Evolutionary conservation across 2,113 vertebrate genomes (phyloP).

Genomic region (Coryphaenoides rupestris): DNA sequence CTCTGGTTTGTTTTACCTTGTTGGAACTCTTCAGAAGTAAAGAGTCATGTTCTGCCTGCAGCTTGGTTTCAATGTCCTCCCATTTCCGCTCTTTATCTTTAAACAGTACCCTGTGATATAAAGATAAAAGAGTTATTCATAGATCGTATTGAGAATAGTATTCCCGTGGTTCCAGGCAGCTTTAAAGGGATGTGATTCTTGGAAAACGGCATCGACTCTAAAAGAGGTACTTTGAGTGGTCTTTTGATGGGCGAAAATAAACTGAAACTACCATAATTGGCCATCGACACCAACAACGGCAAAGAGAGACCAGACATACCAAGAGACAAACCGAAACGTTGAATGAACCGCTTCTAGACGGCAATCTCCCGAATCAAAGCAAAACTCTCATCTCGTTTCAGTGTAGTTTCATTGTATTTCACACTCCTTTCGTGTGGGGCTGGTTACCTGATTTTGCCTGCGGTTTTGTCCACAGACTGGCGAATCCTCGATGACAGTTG

Average conservation of each 20-base stretch:
- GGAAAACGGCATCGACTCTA: background rate
- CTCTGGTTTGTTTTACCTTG: conserved; percentile 72
- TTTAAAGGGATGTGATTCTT: background rate
- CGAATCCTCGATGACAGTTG: conserved; percentile 92
- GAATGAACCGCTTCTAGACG: no score
- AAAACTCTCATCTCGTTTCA: no score
- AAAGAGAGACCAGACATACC: no score
- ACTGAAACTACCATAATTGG: conserved; percentile 9
- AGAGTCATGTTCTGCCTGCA: conserved; percentile 88
- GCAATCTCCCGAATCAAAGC: no score
- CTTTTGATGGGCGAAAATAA: conserved; percentile 12
- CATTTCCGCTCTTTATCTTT: conserved; percentile 95
- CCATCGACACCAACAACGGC: background rate
- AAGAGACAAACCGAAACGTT: no score
- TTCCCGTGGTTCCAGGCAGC: background rate
- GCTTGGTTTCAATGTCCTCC: conserved; percentile 92
- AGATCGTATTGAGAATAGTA: no score
- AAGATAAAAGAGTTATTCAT: conserved; percentile 39
- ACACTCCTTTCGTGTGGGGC: background rate
- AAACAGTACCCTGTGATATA: conserved; percentile 86
- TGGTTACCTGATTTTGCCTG: conserved; percentile 88
- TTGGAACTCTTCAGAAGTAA: conserved; percentile 93
- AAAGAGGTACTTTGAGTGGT: conserved; percentile 21
- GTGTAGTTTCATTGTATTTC: background rate
- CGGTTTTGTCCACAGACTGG: conserved; percentile 92